Base-by-base conservation (phyloP, 64 coral and sea anemone genomes). In the Dendronephthya gigantea region DNA sequence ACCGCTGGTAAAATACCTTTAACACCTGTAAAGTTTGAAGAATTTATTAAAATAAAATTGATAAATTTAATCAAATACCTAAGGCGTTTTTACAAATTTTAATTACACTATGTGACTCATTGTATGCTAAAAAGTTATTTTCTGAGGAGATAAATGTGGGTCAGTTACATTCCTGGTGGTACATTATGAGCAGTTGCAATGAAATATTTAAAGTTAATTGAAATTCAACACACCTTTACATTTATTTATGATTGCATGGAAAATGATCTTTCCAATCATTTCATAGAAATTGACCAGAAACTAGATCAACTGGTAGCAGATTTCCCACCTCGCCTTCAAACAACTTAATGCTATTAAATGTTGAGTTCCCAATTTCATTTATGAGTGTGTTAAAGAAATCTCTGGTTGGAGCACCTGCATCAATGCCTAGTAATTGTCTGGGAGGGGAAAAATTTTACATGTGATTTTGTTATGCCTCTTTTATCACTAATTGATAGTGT, bases 161-260 rank as follows among this genome's bases (percentile, higher is more conserved):
- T 50, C 16, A 50, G 7, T 50, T 50, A 50, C 16, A 16, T 16
- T 50, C 7, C 48, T 9, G 16, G 48, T 50, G 7, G 48, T 35
- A 27, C 22, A 30, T 74, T 30, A 25, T 12, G n/a, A 74, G 68
- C 30, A 30, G 30, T 74, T 30, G n/a, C 32, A 74, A 74, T 30
- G 68, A 35, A 74, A 12, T 52, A 52, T 52, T 52, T 74, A 30
- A 11, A 74, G n/a, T 74, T 30, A 74, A 74, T 74, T 19, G 12
- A 74, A 74, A 74, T 11, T 74, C n/a, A 74, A 74, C 68, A 74
- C 68, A 74, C 68, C 68, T 74, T 74, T 74, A 74, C 68, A 74
- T 74, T 74, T 74, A 74, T 74, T 74, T 16, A 74, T 74, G 32
- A 74, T 74, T 74, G 68, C 68, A 74, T 74, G 68, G 68, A 35